Conservation (phyloP, 2,113 vertebrate genomes). For the Silurus meridionalis region DNA sequence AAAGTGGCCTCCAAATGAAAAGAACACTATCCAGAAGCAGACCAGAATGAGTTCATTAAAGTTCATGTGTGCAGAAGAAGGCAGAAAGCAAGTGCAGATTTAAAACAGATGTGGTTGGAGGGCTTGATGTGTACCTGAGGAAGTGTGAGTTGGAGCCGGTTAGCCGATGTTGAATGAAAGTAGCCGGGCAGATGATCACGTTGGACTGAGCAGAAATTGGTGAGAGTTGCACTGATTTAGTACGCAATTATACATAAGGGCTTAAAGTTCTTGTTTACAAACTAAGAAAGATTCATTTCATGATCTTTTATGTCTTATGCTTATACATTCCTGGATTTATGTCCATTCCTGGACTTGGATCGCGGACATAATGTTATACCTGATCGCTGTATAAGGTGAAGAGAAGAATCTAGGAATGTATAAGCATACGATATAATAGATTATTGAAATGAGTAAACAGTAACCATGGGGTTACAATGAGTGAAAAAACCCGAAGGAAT, state of each 20-base stretch:
- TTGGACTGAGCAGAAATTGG: background rate
- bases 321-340: too few species aligned
- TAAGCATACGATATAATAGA: background rate
- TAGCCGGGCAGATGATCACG: too few species aligned
- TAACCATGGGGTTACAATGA: background rate
- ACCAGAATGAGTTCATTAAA: too few species aligned
- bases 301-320: too few species aligned
- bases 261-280: background rate
- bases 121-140: background rate
- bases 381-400: background rate
- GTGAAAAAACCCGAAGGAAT: background rate
- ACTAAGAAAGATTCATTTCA: background rate
- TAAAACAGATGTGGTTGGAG: background rate
- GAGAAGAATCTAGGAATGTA: background rate
- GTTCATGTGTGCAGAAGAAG: background rate
- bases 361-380: too few species aligned
- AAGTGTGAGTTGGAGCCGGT: background rate
- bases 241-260: background rate
- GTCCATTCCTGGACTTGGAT: too few species aligned
- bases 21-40: too few species aligned
- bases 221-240: background rate
- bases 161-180: background rate
- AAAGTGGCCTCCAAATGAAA: too few species aligned
- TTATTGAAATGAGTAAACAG: background rate
- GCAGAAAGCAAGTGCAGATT: background rate